These are phyloP conservation scores for Phrynocephalus vlangalii DNA, from an alignment of 2,797 vertebrate genomes.

Conservation along the genomic window DNA sequence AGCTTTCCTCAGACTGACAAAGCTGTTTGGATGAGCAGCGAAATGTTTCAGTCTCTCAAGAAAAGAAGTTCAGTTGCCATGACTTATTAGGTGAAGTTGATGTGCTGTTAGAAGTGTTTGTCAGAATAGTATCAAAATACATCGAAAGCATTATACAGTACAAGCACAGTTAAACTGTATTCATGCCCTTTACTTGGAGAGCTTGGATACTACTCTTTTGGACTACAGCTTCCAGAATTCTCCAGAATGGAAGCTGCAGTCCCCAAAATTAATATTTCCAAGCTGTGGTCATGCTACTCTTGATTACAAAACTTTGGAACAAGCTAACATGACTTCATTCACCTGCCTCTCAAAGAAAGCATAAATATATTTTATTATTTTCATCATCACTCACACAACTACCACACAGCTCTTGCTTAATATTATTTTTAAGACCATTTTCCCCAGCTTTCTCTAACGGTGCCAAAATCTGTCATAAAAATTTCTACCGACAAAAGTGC, in stretches of 20 bases:
- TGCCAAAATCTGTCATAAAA: constrained; percentile 29
- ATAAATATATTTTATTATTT: constrained; percentile 51
- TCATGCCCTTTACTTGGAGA: not conserved
- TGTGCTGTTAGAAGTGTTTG: not conserved
- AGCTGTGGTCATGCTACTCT: not conserved
- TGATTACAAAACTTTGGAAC: constrained; percentile 31
- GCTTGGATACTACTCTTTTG: no score
- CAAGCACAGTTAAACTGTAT: constrained; percentile 31
- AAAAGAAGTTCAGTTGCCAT: no score
- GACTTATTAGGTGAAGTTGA: not conserved
- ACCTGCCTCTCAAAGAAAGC: constrained; percentile 47
- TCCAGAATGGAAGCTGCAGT: no score
- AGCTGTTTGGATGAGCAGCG: no score
- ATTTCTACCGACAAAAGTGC: constrained; percentile 11
- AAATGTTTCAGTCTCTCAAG: no score
- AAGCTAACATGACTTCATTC: constrained; percentile 44
- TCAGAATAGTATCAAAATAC: not conserved
- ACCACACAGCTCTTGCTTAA: constrained; percentile 32
- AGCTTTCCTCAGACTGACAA: no score
- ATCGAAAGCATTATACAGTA: not conserved
- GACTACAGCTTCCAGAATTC: no score
- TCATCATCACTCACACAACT: constrained; percentile 56
- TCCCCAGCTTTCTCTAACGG: constrained; percentile 44
- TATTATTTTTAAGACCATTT: constrained; percentile 42
- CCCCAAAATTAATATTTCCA: no score